Evolutionary conservation across 2,888 invertebrate species (phyloP).

Genomic region (Scelioninae gen. 1): DNA sequence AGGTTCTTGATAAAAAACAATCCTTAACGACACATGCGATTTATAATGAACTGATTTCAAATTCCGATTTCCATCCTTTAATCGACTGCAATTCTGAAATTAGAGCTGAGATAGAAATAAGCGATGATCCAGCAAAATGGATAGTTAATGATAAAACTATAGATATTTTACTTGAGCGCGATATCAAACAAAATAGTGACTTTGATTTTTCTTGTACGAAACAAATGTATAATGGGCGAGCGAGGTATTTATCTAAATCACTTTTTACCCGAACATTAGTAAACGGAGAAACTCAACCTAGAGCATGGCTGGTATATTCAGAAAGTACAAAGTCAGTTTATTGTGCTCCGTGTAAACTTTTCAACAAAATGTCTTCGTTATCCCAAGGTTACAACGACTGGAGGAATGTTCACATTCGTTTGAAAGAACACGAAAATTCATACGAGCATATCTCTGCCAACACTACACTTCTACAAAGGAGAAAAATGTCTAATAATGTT

Average conservation of each 20-base stretch:
- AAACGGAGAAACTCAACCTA: slow-evolving; percentile 25
- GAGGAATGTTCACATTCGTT: slow-evolving; percentile 31
- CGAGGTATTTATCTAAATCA: slow-evolving; percentile 25
- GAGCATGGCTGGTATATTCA: slow-evolving; percentile 42
- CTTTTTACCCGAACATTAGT: slow-evolving; percentile 35
- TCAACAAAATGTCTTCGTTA: slow-evolving; percentile 22
- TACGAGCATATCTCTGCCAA: slow-evolving; percentile 20
- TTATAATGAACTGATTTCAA: background rate
- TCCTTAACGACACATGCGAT: background rate
- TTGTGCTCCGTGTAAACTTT: slow-evolving; percentile 28
- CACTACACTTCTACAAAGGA: slow-evolving; percentile 19
- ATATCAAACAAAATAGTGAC: slow-evolving; percentile 13
- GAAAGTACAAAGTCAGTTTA: slow-evolving; percentile 11
- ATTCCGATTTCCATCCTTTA: background rate
- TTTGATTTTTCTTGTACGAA: slow-evolving; percentile 18
- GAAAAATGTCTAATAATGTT: background rate
- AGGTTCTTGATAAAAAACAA: background rate
- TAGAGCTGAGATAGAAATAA: background rate
- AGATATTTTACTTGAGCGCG: slow-evolving; percentile 6
- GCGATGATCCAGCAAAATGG: slow-evolving; percentile 19
- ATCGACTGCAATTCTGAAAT: background rate
- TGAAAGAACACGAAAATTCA: slow-evolving; percentile 29
- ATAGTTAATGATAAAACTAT: slow-evolving; percentile 15
- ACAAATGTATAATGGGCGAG: slow-evolving; percentile 12
- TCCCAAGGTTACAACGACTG: slow-evolving; percentile 32